Conservation (phyloP, 2,888 invertebrate species). For the Globia sparganii region DNA sequence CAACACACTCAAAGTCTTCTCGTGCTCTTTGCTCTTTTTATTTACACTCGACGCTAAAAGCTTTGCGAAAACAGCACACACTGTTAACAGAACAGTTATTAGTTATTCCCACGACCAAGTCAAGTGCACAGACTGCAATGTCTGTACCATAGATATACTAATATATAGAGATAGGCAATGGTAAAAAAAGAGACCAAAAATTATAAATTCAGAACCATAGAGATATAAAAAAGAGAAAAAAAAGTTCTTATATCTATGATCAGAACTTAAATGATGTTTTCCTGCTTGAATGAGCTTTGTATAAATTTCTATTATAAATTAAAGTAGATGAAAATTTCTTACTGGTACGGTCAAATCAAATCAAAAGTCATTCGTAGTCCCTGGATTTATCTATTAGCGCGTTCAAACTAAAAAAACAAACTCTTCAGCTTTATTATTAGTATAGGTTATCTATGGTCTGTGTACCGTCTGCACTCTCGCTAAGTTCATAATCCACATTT, state of each 20-base stretch:
- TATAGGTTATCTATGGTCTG: conserved; percentile 2
- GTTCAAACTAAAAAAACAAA: too few species aligned
- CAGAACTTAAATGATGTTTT: background rate
- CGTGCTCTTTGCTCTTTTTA: conserved; percentile 50
- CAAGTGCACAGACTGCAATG: conserved; percentile 58
- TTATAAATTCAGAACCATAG: background rate
- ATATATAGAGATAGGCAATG: background rate
- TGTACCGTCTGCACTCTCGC: conserved; percentile 30
- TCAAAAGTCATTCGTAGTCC: background rate
- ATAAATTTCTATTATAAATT: too few species aligned
- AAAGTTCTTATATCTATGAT: background rate
- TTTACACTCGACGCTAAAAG: conserved; percentile 49
- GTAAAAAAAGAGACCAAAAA: background rate
- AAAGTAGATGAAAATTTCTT: background rate
- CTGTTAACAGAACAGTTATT: conserved; percentile 67
- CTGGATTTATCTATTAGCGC: too few species aligned
- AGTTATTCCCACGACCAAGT: conserved; percentile 65
- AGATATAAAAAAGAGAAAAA: background rate
- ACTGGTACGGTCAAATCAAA: background rate
- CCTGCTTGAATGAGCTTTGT: background rate
- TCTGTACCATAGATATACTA: conserved; percentile 12
- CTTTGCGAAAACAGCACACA: conserved; percentile 57
- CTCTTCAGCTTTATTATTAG: too few species aligned
- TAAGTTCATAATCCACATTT: conserved; percentile 44
- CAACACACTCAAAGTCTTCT: conserved; percentile 49